Evolutionary conservation across 1,140 invertebrate species (phyloP), one percentile per base, ranked within the genome.

Genomic region (Teleopsis dalmanni): DNA sequence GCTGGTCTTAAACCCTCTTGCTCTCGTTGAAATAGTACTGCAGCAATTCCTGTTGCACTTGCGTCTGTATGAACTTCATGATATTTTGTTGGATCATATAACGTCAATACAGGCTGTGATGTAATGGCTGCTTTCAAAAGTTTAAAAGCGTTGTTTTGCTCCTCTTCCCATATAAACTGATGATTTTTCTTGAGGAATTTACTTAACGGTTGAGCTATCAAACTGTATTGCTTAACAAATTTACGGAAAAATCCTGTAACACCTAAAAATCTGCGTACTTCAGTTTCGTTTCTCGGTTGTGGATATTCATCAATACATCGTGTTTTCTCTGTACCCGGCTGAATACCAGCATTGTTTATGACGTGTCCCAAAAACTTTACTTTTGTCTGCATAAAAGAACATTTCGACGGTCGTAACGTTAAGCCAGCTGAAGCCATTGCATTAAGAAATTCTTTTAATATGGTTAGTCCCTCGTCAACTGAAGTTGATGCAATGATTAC

Each of bases 21-120:
- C 0, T 50, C 47, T 33, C 22, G 29, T 51, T 73, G 67, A 13
- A 71, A 37, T 26, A 72, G 44, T 2, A 67, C 47, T 8, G 58
- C 53, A 14, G 62, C 62, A 19, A 54, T 57, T 14, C 62, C 63
- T 1, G 33, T 18, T 1, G 46, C 48, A 46, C 57, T 59, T 3
- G 62, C 60, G 23, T 67, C 64, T 34, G 54, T 60, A 45, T 70
- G 64, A 11, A 66, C 29, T 44, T 62, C 52, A 11, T 55, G 66
- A 2, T 54, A 22, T 4, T 29, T 14, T 8, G 26, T 4, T 13
- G 41, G 49, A 13, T 33, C 23, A 44, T 47, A 59, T 21, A 55
- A 34, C 23, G 31, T 27, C 2, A 62, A 44, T 31, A 59, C 44
- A 26, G 48, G 40, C 25, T 41, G 13, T 9, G 46, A 19, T 6